Base-by-base conservation (phyloP, 1,140 invertebrate species). In the Papilio glaucus region DNA sequence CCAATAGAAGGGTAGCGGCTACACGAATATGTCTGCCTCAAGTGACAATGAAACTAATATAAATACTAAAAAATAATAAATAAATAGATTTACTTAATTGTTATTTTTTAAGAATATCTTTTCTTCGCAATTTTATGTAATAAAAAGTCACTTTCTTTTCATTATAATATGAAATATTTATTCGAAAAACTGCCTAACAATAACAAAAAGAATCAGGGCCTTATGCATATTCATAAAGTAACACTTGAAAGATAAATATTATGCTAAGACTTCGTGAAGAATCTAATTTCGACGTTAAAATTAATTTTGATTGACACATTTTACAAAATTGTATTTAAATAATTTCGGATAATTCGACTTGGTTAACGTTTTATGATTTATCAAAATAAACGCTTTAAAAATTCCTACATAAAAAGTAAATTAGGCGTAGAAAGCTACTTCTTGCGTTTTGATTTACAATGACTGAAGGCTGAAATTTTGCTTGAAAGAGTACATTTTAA, bases 271-370 rank as follows among this genome's bases (percentile, higher is more conserved):
- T 53, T 9, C 9, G 18, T 24, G 18, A 53, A 53, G 24, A 53
- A 53, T 53, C 49, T 53, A 53, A 53, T 77, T 77, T 65, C 74
- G 69, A 74, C 39, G 68, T 69, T 39, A 41, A 72, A 74, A 77
- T 72, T 74, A 72, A 74, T 72, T 77, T 73, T 73, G 72, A 74
- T 69, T 69, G 76, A 57, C 70, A 72, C 76, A 73, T 74, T 72
- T 77, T 72, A 77, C 21, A 24, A 9, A 18, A n/a, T n/a, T 49
- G 18, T 53, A 53, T 24, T 53, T 53, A 24, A 53, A 53, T 53
- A 53, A 53, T 53, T 24, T 21, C 6, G 18, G 8, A 15, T 53
- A 7, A 77, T 74, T 77, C 26, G 4, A 37, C 13, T 8, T 8
- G 10, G 42, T 0, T n/a, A 24, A 3, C 7, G 18, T 24, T 53